Evolutionary conservation across 1,140 invertebrate species (phyloP).

Genomic region (Fragariocoptes setiger): DNA sequence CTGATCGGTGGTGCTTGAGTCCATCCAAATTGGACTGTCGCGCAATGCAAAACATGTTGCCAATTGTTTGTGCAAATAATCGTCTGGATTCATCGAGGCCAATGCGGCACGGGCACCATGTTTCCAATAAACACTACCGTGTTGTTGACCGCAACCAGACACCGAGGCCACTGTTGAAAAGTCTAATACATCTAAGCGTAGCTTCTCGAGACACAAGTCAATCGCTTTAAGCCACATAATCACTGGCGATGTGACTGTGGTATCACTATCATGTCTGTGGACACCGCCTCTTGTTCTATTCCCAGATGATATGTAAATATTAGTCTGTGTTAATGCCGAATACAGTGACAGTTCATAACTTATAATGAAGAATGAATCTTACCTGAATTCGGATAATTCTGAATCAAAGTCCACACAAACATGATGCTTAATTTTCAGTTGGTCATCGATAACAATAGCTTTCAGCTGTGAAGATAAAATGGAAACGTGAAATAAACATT

Average conservation of each 20-base stretch:
- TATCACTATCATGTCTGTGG: constrained; percentile 23
- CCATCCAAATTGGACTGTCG: constrained; percentile 86
- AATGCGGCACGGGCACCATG: constrained; percentile 32
- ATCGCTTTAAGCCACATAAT: constrained; percentile 82
- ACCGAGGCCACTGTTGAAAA: constrained; percentile 46
- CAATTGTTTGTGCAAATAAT: constrained; percentile 52
- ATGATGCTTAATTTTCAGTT: constrained; percentile 36
- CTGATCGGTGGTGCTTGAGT: constrained; percentile 49
- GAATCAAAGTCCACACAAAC: constrained; percentile 54
- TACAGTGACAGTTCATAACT: not conserved
- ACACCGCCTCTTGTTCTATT: constrained; percentile 45
- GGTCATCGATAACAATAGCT: constrained; percentile 43
- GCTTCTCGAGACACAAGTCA: constrained; percentile 53
- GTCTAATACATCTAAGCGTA: constrained; percentile 38
- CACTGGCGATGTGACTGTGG: constrained; percentile 40
- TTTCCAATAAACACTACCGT: constrained; percentile 77
- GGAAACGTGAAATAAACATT: constrained; percentile 4
- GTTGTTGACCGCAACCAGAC: constrained; percentile 69
- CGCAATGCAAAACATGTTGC: constrained; percentile 30
- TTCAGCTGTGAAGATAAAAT: constrained; percentile 36
- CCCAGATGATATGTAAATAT: constrained; percentile 3
- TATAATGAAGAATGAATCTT: constrained; percentile 13
- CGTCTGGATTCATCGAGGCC: constrained; percentile 28
- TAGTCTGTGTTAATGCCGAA: constrained; percentile 1
- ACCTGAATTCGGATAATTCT: constrained; percentile 65